Base-by-base conservation (phyloP, 2,113 vertebrate species). In the Barbus barbus region DNA sequence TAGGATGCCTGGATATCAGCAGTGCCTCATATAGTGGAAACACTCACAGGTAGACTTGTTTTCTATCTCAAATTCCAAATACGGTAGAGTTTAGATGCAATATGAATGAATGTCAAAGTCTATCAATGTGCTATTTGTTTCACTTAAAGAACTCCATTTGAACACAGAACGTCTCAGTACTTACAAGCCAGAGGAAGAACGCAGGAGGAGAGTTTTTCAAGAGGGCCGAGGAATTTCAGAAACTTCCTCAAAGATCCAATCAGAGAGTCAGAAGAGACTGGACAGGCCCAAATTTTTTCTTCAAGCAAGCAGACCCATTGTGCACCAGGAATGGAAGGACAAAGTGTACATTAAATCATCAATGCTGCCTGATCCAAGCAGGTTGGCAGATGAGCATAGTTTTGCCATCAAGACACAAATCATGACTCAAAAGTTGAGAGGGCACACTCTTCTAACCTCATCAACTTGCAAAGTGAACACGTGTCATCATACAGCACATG, bases 61-160 rank as follows among this genome's bases (percentile, higher is more conserved):
- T 16, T 36, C 53, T 24, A 26, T 14, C 4, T 36, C 8, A 44
- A 84, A 28, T 61, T 36, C 13, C 8, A 44, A 78, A 28, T 61
- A 36, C 24, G 61, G 2, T 8, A 41, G 31, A 41, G 61, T 38
- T n/a, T 26, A 67, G 33, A 41, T 76, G 26, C 5, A 76, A 12
- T 20, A 58, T 65, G 31, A 18, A 24, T 71, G 31, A 78, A 79
- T 31, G 16, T 22, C 20, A 58, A 69, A 76, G 33, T 76, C n/a
- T 20, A 12, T 44, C 36, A 41, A 18, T 33, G 38, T 56, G 61
- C 12, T 65, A 44, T 26, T 69, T 51, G 3, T 86, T 73, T 82
- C 24, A 73, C 74, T 79, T 73, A 11, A 78, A 94, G 93, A 71
- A 87, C 83, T 20, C 60, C 58, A 56, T 20, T 78, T 83, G 85